These are phyloP conservation scores for Herminia tarsipennalis DNA, from an alignment of 2,888 invertebrate genomes.

Conservation along the genomic window DNA sequence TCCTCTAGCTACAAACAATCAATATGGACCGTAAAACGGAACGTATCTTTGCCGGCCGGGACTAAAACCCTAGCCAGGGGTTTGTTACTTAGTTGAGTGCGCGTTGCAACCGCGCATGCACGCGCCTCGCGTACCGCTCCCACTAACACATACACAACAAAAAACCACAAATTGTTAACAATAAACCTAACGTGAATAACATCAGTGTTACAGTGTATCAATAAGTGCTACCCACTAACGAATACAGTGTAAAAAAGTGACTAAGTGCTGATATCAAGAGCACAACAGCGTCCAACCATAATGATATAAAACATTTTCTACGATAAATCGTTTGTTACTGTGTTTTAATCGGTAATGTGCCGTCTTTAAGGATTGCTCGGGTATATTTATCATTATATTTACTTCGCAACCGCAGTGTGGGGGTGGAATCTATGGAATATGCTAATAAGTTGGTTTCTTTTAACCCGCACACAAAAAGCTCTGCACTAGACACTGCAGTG, in stretches of 20 bases:
- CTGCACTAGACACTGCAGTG: slow-evolving; percentile 85
- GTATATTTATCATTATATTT: slow-evolving; percentile 37
- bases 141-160: slow-evolving; percentile 63
- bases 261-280: slow-evolving; percentile 45
- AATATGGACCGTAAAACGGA: slow-evolving; percentile 63
- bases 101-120: slow-evolving; percentile 58
- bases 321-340: slow-evolving; percentile 76
- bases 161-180: slow-evolving; percentile 64
- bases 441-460: slow-evolving; percentile 81
- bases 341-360: slow-evolving; percentile 76
- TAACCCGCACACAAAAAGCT: slow-evolving; percentile 81
- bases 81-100: slow-evolving; percentile 69
- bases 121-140: slow-evolving; percentile 45
- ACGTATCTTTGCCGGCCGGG: slow-evolving; percentile 73
- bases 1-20: slow-evolving; percentile 25
- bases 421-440: slow-evolving; percentile 75
- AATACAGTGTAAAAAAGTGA: slow-evolving; percentile 31
- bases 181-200: slow-evolving; percentile 50
- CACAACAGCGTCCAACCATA: slow-evolving; percentile 65
- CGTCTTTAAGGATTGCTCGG: slow-evolving; percentile 56
- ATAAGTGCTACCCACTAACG: slow-evolving; percentile 39
- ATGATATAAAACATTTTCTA: slow-evolving; percentile 80
- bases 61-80: slow-evolving; percentile 75
- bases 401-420: slow-evolving; percentile 55
- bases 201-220: slow-evolving; percentile 52